Evolutionary conservation across 2,797 vertebrate genomes (phyloP).

Genomic region (Helarctos malayanus): DNA sequence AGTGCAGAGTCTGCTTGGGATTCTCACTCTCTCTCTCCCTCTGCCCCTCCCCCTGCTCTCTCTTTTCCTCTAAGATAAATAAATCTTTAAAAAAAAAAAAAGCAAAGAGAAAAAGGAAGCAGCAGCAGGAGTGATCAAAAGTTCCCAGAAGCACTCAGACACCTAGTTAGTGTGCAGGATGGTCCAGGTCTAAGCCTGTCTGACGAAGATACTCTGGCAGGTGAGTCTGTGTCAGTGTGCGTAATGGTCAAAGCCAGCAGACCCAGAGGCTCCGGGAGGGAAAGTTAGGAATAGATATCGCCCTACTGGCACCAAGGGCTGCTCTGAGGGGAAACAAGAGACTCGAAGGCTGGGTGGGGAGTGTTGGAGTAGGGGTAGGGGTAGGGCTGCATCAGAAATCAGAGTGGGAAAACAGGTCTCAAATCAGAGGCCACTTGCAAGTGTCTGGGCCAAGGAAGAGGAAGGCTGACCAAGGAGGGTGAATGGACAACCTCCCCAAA

Average conservation of each 20-base stretch:
- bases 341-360: neutral
- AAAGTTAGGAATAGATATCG: neutral
- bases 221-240: neutral
- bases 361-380: fast-evolving
- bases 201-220: neutral
- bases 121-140: neutral
- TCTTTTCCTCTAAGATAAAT: neutral
- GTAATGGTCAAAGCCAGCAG: neutral
- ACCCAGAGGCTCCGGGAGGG: neutral
- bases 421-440: neutral
- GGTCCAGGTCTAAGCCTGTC: neutral
- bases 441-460: neutral
- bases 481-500: neutral
- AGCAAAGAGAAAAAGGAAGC: neutral
- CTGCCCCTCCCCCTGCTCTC: neutral
- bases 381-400: neutral
- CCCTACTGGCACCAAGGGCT: neutral
- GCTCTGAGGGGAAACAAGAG: neutral
- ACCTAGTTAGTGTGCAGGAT: neutral
- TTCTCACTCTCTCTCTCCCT: neutral
- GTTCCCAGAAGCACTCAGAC: neutral
- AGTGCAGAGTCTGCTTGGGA: neutral
- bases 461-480: neutral
- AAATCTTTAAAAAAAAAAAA: neutral
- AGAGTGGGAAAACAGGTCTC: neutral